These are phyloP conservation scores for Diabrotica virgifera DNA, from an alignment of 1,140 invertebrate species.

Conservation along the genomic window DNA sequence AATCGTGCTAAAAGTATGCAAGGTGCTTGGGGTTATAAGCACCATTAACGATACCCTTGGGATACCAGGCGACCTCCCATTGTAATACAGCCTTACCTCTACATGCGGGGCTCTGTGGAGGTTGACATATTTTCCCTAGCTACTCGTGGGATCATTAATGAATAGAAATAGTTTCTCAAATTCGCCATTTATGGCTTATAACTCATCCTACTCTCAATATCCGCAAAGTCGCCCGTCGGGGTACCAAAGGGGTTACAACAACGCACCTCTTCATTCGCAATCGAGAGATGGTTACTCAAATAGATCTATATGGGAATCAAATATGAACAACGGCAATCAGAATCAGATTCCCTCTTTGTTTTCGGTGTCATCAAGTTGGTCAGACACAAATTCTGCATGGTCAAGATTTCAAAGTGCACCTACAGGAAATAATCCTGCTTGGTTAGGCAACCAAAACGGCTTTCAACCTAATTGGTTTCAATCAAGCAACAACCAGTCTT, in stretches of 20 bases:
- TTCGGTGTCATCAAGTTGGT: background rate
- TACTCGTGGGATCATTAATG: conserved; percentile 15
- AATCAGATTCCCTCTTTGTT: background rate
- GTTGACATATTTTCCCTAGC: conserved; percentile 13
- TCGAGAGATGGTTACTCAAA: background rate
- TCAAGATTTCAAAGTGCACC: background rate
- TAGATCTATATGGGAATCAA: background rate
- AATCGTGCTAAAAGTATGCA: conserved; percentile 13
- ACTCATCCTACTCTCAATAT: background rate
- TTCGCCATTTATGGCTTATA: background rate
- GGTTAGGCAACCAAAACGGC: background rate
- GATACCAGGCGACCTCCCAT: conserved; percentile 11
- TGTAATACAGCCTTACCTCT: conserved; percentile 7
- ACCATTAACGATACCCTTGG: conserved; percentile 14
- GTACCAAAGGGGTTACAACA: background rate
- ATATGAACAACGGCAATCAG: background rate
- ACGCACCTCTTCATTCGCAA: background rate
- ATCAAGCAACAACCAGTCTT: no score
- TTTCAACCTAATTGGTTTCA: no score
- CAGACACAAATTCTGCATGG: background rate
- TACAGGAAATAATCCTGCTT: background rate
- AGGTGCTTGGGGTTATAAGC: conserved; percentile 13
- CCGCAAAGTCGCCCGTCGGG: background rate
- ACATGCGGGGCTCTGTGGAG: conserved; percentile 14
- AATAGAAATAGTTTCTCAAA: conserved; percentile 4